Conservation (phyloP, 2,888 invertebrate species). For the Osedax frankpressi region DNA sequence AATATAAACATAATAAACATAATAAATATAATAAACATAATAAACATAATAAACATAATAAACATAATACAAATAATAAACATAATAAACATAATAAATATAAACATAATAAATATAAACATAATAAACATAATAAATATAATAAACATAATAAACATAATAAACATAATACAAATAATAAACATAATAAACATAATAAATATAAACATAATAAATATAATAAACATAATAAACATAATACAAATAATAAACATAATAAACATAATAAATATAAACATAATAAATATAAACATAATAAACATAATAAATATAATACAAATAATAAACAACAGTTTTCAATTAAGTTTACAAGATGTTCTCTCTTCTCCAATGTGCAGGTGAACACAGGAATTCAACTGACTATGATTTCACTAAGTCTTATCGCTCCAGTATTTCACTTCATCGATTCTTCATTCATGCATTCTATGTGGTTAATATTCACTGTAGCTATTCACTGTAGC, state of each 20-base stretch:
- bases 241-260: neutral
- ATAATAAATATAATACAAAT: neutral
- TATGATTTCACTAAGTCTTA: slow-evolving; percentile 71
- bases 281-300: neutral
- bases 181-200: neutral
- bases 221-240: neutral
- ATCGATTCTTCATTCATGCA: slow-evolving; percentile 67
- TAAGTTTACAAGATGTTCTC: too few species aligned
- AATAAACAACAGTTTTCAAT: neutral
- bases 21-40: slow-evolving; percentile 66
- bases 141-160: neutral
- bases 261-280: neutral
- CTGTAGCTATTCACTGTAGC: too few species aligned
- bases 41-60: too few species aligned
- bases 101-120: too few species aligned
- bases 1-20: neutral
- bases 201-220: neutral
- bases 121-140: too few species aligned
- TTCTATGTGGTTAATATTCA: slow-evolving; percentile 58
- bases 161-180: neutral
- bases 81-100: too few species aligned
- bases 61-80: too few species aligned
- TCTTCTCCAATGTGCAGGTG: too few species aligned
- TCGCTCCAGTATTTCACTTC: slow-evolving; percentile 78
- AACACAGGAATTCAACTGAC: slow-evolving; percentile 80